Evolutionary conservation across 2,888 invertebrate genomes (phyloP).

Genomic region (Dynastes maya): DNA sequence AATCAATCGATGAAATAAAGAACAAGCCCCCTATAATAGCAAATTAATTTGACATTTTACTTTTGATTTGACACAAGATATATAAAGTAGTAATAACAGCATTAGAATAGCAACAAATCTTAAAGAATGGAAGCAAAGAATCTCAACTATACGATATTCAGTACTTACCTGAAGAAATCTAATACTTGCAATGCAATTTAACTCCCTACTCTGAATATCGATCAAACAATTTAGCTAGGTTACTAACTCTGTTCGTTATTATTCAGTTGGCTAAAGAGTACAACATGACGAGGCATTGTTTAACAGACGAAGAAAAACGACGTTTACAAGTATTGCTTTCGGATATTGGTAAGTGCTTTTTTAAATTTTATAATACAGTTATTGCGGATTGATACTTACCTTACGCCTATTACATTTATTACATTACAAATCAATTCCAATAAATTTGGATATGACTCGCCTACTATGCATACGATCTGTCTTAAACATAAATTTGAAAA

Average conservation of each 20-base stretch:
- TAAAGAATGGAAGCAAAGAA: too few species aligned
- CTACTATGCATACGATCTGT: too few species aligned
- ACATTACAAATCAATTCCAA: too few species aligned
- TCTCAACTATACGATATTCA: too few species aligned
- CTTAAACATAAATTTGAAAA: too few species aligned
- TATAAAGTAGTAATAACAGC: too few species aligned
- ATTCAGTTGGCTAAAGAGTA: conserved; percentile 55
- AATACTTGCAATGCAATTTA: too few species aligned
- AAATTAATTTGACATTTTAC: conserved; percentile 2
- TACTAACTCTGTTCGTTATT: not conserved
- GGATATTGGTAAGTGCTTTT: conserved; percentile 54
- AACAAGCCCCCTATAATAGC: too few species aligned
- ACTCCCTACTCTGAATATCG: conserved; percentile 41
- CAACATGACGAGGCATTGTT: conserved; percentile 51
- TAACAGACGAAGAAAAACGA: conserved; percentile 59
- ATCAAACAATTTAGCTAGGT: conserved; percentile 51
- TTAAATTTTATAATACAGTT: not conserved
- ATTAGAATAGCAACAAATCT: too few species aligned
- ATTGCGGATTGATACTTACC: not conserved
- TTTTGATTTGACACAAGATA: not conserved
- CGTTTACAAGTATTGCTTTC: conserved; percentile 54
- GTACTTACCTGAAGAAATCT: too few species aligned
- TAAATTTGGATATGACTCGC: too few species aligned
- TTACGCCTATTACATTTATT: not conserved
- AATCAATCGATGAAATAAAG: too few species aligned